A percentile compares a stretch with the other conserved stretches of the same genome.
These are phyloP conservation scores for Indicator indicator DNA, from an alignment of 2,113 vertebrate genomes.

Conservation along the genomic window DNA sequence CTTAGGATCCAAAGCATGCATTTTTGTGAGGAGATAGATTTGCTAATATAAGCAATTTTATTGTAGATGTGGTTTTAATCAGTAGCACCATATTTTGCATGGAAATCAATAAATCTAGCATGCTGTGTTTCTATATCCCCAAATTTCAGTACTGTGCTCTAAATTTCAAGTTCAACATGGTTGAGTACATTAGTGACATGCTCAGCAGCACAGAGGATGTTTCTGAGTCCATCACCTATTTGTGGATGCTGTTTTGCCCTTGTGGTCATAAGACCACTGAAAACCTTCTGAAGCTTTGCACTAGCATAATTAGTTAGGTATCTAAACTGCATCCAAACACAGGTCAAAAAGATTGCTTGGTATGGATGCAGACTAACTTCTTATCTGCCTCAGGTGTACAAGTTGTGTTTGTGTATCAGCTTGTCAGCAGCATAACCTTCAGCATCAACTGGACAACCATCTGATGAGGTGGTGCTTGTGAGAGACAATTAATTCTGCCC, in stretches of 20 bases:
- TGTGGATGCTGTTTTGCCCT: neutral
- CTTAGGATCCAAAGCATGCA: neutral
- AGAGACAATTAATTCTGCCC: neutral
- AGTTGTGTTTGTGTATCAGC: neutral
- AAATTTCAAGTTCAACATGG: neutral
- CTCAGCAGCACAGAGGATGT: neutral
- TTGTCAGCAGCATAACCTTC: neutral
- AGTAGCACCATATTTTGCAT: neutral
- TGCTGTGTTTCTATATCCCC: neutral
- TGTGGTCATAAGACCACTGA: neutral
- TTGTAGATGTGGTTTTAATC: neutral
- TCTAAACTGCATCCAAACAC: neutral
- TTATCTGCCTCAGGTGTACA: accelerated
- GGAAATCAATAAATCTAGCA: neutral
- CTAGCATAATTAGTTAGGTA: neutral
- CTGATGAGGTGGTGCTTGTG: neutral
- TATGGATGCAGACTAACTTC: neutral
- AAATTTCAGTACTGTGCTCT: neutral
- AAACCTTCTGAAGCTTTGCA: neutral
- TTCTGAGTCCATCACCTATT: neutral
- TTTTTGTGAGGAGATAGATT: neutral
- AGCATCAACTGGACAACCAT: neutral
- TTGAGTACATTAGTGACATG: neutral
- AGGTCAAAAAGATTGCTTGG: neutral
- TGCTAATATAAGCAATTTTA: neutral